Percentiles rank a stretch among this genome's conserved stretches.
These are phyloP conservation scores for Columba guinea DNA, from an alignment of 2,797 vertebrate genomes.

Conservation along the genomic window DNA sequence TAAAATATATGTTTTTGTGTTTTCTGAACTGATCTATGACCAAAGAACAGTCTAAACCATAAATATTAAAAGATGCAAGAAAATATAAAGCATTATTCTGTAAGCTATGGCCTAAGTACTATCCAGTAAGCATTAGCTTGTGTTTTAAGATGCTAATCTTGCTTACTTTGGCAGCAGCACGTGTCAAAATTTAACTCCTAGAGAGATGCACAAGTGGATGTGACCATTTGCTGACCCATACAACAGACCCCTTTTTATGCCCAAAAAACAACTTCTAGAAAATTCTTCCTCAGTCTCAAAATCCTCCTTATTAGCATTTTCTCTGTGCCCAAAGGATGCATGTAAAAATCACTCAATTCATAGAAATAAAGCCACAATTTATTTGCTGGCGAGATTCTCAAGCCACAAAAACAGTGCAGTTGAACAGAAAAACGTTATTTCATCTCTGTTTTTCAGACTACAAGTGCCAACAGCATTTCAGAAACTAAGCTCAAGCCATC, in stretches of 20 bases:
- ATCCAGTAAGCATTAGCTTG: not conserved
- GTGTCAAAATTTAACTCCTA: not conserved
- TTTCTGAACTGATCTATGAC: not conserved
- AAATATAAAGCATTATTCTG: not conserved
- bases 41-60: not conserved
- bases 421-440: conserved; percentile 5
- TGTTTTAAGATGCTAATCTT: not conserved
- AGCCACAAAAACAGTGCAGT: not conserved
- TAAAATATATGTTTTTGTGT: not conserved
- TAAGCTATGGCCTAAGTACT: not conserved
- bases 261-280: not conserved
- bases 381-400: not conserved
- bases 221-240: not conserved
- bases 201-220: not conserved
- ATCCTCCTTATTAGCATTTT: conserved; percentile 12
- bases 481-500: conserved; percentile 17
- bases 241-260: conserved; percentile 1
- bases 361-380: not conserved
- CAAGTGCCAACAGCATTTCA: conserved; percentile 33
- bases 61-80: not conserved
- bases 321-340: not conserved
- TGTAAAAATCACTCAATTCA: not conserved
- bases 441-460: not conserved
- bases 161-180: not conserved
- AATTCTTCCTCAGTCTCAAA: not conserved